These are phyloP conservation scores for Rhinolophus ferrumequinum DNA, from an alignment of 2,113 vertebrate genomes.

Conservation along the genomic window DNA sequence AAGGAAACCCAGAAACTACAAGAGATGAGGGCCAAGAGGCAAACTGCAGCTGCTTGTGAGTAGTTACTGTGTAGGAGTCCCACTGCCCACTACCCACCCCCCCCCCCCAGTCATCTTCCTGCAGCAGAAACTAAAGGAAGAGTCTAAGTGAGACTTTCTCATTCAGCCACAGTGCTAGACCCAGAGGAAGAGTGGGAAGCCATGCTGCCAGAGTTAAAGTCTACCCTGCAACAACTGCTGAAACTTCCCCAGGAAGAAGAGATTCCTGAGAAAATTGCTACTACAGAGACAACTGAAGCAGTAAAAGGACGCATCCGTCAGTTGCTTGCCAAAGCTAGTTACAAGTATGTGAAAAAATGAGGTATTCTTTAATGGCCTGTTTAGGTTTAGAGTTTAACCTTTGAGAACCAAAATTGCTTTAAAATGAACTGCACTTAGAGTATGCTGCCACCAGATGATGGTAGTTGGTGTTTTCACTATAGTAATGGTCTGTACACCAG, in stretches of 20 bases:
- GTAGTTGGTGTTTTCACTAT: neutral
- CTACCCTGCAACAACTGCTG: conserved; percentile 86
- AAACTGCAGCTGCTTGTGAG: conserved; percentile 77
- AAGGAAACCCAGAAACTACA: conserved; percentile 92
- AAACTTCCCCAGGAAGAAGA: conserved; percentile 78
- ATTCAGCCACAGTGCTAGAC: conserved; percentile 84
- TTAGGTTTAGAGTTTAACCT: neutral
- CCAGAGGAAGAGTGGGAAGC: conserved; percentile 95
- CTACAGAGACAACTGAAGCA: conserved; percentile 82
- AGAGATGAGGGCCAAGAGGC: conserved; percentile 87
- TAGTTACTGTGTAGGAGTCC: conserved; percentile 66
- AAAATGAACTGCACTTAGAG: neutral
- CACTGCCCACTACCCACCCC: no score
- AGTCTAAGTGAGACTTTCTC: neutral
- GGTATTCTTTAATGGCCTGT: neutral
- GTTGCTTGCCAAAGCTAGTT: conserved; percentile 92
- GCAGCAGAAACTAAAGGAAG: neutral
- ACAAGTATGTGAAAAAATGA: conserved; percentile 87
- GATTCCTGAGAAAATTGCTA: conserved; percentile 68
- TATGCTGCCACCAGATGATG: neutral
- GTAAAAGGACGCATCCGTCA: conserved; percentile 86
- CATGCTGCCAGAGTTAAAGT: conserved; percentile 93
- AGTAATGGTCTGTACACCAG: neutral
- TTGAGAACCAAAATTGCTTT: neutral
- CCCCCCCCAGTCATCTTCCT: neutral